Evolutionary conservation across 1,140 invertebrate species (phyloP).

Genomic region (Drosophila virilis): DNA sequence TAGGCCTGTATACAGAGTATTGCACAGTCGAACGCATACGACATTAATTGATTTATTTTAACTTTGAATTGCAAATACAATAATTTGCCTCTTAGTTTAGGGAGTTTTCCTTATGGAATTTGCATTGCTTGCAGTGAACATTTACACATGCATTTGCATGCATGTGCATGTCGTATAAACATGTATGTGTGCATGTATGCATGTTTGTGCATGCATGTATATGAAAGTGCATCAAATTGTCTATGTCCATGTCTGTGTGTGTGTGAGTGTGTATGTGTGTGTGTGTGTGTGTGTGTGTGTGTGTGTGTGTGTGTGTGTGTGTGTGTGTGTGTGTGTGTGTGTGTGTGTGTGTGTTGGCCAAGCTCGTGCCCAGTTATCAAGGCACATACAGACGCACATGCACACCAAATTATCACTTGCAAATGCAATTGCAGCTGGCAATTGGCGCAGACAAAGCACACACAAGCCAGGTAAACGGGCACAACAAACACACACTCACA

Average conservation of each 20-base stretch:
- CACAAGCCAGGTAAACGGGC: not conserved
- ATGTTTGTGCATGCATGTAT: conserved; percentile 28
- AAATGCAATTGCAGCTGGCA: conserved; percentile 63
- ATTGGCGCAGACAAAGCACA: conserved; percentile 46
- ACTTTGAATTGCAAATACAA: too few species aligned
- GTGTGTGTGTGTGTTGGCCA: conserved; percentile 20
- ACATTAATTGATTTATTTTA: not conserved
- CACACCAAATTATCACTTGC: conserved; percentile 72
- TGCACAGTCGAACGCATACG: too few species aligned
- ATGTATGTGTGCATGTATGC: not conserved
- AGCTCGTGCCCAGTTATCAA: conserved; percentile 18
- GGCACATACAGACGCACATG: not conserved
- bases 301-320: conserved; percentile 29
- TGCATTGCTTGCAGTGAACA: not conserved
- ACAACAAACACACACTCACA: not conserved
- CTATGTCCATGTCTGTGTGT: conserved; percentile 1
- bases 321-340: conserved; percentile 33
- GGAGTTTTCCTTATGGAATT: not conserved
- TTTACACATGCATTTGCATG: not conserved
- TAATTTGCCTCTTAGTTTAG: not conserved
- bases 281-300: conserved; percentile 32
- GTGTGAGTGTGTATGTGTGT: conserved; percentile 30
- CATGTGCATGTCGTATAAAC: not conserved
- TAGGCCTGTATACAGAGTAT: too few species aligned
- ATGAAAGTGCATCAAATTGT: not conserved